Conservation (phyloP, 2,888 invertebrate species). For the Biston betularia region DNA sequence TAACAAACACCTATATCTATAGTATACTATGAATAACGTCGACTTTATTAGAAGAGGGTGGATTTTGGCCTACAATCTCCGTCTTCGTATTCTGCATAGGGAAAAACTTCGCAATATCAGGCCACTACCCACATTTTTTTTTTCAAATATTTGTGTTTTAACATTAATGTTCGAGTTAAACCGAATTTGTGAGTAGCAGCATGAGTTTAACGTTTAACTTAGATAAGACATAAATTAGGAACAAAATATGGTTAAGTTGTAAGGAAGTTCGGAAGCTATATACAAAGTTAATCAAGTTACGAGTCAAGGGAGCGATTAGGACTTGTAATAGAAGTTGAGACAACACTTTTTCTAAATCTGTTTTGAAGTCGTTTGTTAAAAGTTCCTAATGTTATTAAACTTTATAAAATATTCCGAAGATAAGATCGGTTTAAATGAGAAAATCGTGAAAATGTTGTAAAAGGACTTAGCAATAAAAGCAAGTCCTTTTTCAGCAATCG, state of each 20-base stretch:
- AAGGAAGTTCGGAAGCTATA: constrained; percentile 19
- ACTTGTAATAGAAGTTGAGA: constrained; percentile 31
- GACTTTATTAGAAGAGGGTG: constrained; percentile 32
- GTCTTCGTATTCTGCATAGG: constrained; percentile 13
- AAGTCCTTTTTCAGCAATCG: constrained; percentile 21
- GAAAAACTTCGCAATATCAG: constrained; percentile 18
- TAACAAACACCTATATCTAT: constrained; percentile 8
- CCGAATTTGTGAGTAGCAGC: constrained; percentile 16
- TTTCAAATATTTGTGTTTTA: constrained; percentile 8
- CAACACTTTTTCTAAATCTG: constrained; percentile 30
- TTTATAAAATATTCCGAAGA: constrained; percentile 23
- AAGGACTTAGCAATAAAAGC: constrained; percentile 22
- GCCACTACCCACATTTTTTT: constrained; percentile 19
- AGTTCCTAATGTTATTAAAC: constrained; percentile 22
- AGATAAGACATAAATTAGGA: constrained; percentile 27
- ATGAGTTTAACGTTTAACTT: constrained; percentile 10
- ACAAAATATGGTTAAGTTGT: constrained; percentile 16
- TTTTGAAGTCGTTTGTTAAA: constrained; percentile 30
- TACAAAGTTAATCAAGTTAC: constrained; percentile 10
- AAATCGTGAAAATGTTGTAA: constrained; percentile 26
- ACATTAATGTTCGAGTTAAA: constrained; percentile 22
- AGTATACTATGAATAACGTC: constrained; percentile 19
- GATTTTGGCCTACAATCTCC: constrained; percentile 21
- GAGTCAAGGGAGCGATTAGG: constrained; percentile 30
- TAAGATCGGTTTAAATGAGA: constrained; percentile 20